These are phyloP conservation scores for Sternarchorhynchus goeldii DNA, from an alignment of 2,797 vertebrate genomes.

Conservation along the genomic window DNA sequence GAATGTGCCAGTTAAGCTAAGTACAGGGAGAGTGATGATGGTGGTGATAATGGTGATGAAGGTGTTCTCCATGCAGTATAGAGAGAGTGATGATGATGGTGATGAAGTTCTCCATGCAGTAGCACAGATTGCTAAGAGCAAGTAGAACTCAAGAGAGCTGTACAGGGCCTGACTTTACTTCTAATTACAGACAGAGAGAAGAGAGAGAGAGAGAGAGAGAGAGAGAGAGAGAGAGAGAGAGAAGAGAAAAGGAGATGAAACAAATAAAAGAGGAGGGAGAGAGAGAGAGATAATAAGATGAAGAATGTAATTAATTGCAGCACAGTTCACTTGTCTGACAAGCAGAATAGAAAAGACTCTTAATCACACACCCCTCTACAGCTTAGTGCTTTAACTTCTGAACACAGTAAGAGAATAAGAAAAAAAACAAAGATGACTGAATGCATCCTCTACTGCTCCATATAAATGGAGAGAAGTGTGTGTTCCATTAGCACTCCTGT, in stretches of 20 bases:
- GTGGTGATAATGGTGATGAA: not conserved
- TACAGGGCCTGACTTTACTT: conserved; percentile 24
- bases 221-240: conserved; percentile 25
- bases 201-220: conserved; percentile 37
- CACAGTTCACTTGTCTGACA: conserved; percentile 55
- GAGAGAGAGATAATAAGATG: conserved; percentile 55
- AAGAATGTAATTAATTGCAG: conserved; percentile 58
- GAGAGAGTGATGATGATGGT: not conserved
- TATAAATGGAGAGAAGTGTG: conserved; percentile 1
- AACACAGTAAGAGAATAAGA: conserved; percentile 31
- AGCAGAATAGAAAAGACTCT: conserved; percentile 46
- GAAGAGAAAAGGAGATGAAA: conserved; percentile 32
- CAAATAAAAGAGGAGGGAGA: conserved; percentile 11
- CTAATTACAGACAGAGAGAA: conserved; percentile 54
- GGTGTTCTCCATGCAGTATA: conserved; percentile 15
- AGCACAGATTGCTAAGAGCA: conserved; percentile 6
- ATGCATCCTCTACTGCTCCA: conserved; percentile 21
- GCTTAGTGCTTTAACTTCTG: conserved; percentile 43
- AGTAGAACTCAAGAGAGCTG: conserved; percentile 30
- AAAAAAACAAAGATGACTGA: conserved; percentile 6
- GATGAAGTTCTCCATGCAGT: conserved; percentile 20
- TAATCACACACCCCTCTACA: conserved; percentile 56
- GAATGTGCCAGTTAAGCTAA: not conserved
- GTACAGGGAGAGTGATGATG: not conserved
- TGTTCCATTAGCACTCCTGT: conserved; percentile 33